phyloP scores from a whole-genome alignment of 2,888 invertebrate species.

The Carabus problematicus region DNA sequence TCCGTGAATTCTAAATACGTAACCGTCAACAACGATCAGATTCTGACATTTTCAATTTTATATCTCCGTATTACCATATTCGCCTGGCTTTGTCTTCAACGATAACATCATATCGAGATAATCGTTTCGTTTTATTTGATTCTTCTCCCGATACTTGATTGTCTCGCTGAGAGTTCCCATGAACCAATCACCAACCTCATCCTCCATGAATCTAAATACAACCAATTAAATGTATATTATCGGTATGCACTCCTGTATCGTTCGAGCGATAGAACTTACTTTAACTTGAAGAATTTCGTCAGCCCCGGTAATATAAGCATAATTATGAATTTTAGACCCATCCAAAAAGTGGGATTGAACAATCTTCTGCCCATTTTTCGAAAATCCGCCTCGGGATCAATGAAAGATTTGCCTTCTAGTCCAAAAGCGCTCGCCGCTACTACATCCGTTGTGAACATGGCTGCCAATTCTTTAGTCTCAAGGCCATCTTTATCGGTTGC shows the following conservation, averaged over 20 bases:
- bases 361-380: slow-evolving; percentile 51
- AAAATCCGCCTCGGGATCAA: slow-evolving; percentile 50
- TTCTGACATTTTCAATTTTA: too few relatives aligned
- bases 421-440: slow-evolving; percentile 60
- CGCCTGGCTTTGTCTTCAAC: slow-evolving; percentile 48
- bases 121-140: slow-evolving; percentile 56
- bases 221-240: too few relatives aligned
- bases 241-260: too few relatives aligned
- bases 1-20: slow-evolving; percentile 48
- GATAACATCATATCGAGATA: slow-evolving; percentile 58
- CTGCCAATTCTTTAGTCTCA: slow-evolving; percentile 57
- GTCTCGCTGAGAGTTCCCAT: slow-evolving; percentile 52
- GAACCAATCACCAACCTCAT: slow-evolving; percentile 53
- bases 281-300: slow-evolving; percentile 42
- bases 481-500: slow-evolving; percentile 53
- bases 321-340: slow-evolving; percentile 45
- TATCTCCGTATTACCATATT: slow-evolving; percentile 40
- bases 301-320: slow-evolving; percentile 49
- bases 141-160: slow-evolving; percentile 55
- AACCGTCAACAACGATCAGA: too few relatives aligned
- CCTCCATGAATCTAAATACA: slow-evolving; percentile 45
- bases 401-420: slow-evolving; percentile 56
- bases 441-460: slow-evolving; percentile 58
- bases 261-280: slow-evolving; percentile 38
- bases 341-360: slow-evolving; percentile 49